Evolutionary conservation across 2,113 vertebrate genomes (phyloP).

Genomic region (Synchiropus splendidus): DNA sequence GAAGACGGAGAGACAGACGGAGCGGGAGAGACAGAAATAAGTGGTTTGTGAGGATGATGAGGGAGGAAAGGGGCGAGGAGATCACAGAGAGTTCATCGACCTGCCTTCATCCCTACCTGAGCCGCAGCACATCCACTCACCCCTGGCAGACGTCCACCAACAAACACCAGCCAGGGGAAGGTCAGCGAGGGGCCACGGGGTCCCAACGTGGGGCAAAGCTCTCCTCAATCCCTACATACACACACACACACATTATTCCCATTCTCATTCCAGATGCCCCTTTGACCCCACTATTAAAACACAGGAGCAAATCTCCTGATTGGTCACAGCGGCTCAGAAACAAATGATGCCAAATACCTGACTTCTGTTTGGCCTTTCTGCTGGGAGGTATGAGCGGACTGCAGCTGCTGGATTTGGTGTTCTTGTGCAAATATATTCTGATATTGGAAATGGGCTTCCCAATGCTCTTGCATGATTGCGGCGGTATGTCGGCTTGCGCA

Average conservation of each 20-base stretch:
- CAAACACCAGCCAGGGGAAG: conserved; percentile 22
- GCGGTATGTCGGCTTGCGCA: neutral
- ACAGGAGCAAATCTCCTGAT: conserved; percentile 60
- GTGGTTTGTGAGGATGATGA: conserved; percentile 9
- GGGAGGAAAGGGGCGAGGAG: conserved; percentile 10
- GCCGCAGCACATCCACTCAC: conserved; percentile 22
- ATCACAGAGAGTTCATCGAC: conserved; percentile 19
- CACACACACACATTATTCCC: conserved; percentile 28
- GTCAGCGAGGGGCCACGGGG: conserved; percentile 49
- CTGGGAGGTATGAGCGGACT: conserved; percentile 4
- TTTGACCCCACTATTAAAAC: conserved; percentile 59
- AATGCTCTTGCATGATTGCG: too few species aligned
- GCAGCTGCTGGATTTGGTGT: conserved; percentile 10
- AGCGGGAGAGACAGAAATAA: conserved; percentile 13
- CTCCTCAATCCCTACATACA: conserved; percentile 37
- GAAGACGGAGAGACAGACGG: conserved; percentile 11
- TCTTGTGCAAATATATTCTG: conserved; percentile 28
- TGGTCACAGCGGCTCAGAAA: conserved; percentile 56
- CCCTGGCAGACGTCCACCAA: conserved; percentile 34
- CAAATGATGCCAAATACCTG: conserved; percentile 56
- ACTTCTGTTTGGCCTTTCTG: conserved; percentile 41
- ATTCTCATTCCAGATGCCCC: conserved; percentile 39
- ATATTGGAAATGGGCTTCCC: conserved; percentile 18
- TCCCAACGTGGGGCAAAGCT: conserved; percentile 40
- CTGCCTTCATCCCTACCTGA: conserved; percentile 32